Base-by-base conservation (phyloP, 2,888 invertebrate genomes). In the Ophonus ardosiacus region DNA sequence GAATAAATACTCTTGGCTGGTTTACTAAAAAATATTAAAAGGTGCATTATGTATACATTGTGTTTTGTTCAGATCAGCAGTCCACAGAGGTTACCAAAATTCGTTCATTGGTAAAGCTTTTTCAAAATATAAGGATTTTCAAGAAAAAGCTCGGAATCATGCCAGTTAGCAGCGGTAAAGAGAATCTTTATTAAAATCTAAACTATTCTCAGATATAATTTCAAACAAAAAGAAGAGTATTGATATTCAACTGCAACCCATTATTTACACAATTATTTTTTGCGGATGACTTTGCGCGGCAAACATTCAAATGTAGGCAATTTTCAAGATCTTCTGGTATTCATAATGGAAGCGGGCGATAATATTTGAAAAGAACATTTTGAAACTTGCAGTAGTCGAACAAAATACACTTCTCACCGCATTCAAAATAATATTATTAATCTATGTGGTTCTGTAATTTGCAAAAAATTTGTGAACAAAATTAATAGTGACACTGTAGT, bases 371-470 rank as follows among this genome's bases (percentile, higher is more conserved):
- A 81, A 17, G 61, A 86, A 38, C 86, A 86, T 84, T 68, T 86
- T 21, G 71, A 65, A 51, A 63, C 24, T 74, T 84, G 81, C 18
- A 74, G 31, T 63, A 76, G 63, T 15, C 86, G 81, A 71, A 85
- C 85, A 79, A 86, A 84, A 84, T 86, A 86, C 83, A 86, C 65
- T 17, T 86, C 86, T 15, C 81, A 81, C 17, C 59, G 24, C 80
- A 85, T 61, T 59, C 79, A 86, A 80, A 87, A 88, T 87, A 88
- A 82, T 81, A 43, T 43, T 88, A 61, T 86, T 88, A 83, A 65
- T 86, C 86, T 43, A 3, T 43, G 43, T 43, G 43, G 43, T 43
- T 43, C 43, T 43, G 71, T 88, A 86, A 86, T 86, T 86, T 84
- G 86, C 63, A 84, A 86, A 81, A 85, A 87, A 83, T 81, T 86